Base-by-base conservation (phyloP, 2,888 invertebrate genomes). In the Stenchaetothrips biformis region DNA sequence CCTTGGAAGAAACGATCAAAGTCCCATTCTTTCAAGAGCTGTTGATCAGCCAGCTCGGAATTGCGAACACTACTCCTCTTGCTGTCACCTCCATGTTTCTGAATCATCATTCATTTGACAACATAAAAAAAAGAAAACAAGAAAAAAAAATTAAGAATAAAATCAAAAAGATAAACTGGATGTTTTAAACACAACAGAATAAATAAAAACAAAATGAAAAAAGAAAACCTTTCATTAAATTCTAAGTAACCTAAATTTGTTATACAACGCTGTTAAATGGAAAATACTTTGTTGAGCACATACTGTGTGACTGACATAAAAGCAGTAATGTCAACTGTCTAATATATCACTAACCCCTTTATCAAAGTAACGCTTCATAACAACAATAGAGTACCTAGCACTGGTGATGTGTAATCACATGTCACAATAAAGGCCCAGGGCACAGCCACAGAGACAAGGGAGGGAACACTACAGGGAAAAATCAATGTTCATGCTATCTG, bases 11-110 rank as follows among this genome's bases (percentile, higher is more conserved):
- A 95, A 86, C 93, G 91, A 83, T 94, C 93, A 87, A 95, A 93
- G 88, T 95, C 93, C 95, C 95, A 95, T 85, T 95, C 95, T 87
- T 94, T 93, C 84, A 95, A 89, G 83, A 95, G 90, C 80, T 92
- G 92, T 82, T 93, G 93, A 86, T 94, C 94, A 86, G 94, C 94
- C 85, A 92, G 89, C 85, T 92, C 92, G 80, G 90, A 89, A 84
- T 84, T 83, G 81, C 86, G 86, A 83, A 86, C 85, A 83, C 86
- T 85, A 83, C 83, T 86, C 62, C 78, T 77, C 81, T 81, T 79
- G 79, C 80, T 79, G 79, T 74, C 79, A 74, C 25, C 67, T 74
- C 67, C 67, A 74, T 25, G 67, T 25, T 74, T 74, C 67, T 74
- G 67, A 74, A 25, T 25, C 11, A 25, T 74, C 25, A 74, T 74